Evolutionary conservation across 1,140 invertebrate species (phyloP), one percentile per base, ranked within the genome.

Genomic region (Drosophila parvula): DNA sequence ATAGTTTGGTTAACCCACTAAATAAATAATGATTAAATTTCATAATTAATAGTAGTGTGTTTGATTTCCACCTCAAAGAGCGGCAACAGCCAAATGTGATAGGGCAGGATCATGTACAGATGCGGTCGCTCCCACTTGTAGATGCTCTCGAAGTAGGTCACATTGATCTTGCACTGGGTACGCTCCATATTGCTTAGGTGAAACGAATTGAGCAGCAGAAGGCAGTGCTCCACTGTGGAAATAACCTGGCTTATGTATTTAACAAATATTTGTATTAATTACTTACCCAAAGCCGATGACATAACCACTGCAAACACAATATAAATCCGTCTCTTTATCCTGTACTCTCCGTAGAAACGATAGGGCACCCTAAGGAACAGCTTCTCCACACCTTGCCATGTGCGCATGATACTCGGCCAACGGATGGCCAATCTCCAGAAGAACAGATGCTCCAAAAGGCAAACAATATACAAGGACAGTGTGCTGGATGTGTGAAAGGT

Each of bases 1-100:
- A 91, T 83, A 0, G 90, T 91, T 45, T 90, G 32, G 55, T 91
- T 91, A 16, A 90, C 59, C 79, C 81, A 91, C 88, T 91, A 18
- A 2, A 53, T 32, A 11, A 9, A 10, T 14, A 27, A 44, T n/a
- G 8, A 36, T 10, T 45, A 32, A 22, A 34, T 14, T 10, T 3
- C 9, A 10, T 55, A 14, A 9, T 9, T 0, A 3, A 7, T 30
- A 11, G 16, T 0, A 4, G 3, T 10, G 5, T 10, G n/a, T 2
- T 58, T 8, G 6, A 2, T 14, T 44, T 3, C 5, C 2, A 80
- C 89, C 73, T 91, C 90, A 9, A 90, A 61, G 2, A 91, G 0
- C 0, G 88, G 88, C 43, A 91, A 18, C 6, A 83, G 38, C 81
- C 81, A 91, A 12, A 79, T 34, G 2, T 77, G 68, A 59, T 82